Conservation (phyloP, 2,888 invertebrate genomes). For the Stenichneumon culpator region DNA sequence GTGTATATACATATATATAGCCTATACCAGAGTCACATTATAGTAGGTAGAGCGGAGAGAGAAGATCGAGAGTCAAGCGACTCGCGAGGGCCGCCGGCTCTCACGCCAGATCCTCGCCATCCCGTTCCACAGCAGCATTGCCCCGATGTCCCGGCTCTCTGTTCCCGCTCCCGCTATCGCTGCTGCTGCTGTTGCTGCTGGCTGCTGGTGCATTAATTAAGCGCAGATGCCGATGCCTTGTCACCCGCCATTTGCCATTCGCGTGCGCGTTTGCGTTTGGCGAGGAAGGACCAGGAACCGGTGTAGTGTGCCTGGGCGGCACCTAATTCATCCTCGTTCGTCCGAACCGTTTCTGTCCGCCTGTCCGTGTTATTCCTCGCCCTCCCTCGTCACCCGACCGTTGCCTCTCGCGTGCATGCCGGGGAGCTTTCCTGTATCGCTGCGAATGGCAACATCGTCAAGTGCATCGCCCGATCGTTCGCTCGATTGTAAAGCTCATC, state of each 20-base stretch:
- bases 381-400: slow-evolving; percentile 33
- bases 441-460: slow-evolving; percentile 47
- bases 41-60: slow-evolving; percentile 37
- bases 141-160: slow-evolving; percentile 57
- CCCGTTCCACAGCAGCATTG: slow-evolving; percentile 58
- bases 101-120: slow-evolving; percentile 64
- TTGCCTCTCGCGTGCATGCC: slow-evolving; percentile 38
- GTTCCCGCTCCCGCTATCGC: slow-evolving; percentile 48
- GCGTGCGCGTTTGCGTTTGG: slow-evolving; percentile 72
- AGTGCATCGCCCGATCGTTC: slow-evolving; percentile 2
- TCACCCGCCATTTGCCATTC: slow-evolving; percentile 79
- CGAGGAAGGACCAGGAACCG: slow-evolving; percentile 61
- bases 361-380: slow-evolving; percentile 49
- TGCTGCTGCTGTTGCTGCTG: slow-evolving; percentile 39
- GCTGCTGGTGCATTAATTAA: slow-evolving; percentile 77
- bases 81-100: slow-evolving; percentile 57
- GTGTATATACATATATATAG: slow-evolving; percentile 16
- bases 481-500: neutral
- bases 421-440: slow-evolving; percentile 39
- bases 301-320: slow-evolving; percentile 71
- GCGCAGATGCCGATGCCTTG: slow-evolving; percentile 79
- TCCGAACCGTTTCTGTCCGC: slow-evolving; percentile 64
- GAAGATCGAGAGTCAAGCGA: slow-evolving; percentile 52
- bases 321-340: slow-evolving; percentile 76
- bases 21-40: slow-evolving; percentile 49